Conservation (phyloP, 2,888 invertebrate genomes). For the Limnephilus auricula region DNA sequence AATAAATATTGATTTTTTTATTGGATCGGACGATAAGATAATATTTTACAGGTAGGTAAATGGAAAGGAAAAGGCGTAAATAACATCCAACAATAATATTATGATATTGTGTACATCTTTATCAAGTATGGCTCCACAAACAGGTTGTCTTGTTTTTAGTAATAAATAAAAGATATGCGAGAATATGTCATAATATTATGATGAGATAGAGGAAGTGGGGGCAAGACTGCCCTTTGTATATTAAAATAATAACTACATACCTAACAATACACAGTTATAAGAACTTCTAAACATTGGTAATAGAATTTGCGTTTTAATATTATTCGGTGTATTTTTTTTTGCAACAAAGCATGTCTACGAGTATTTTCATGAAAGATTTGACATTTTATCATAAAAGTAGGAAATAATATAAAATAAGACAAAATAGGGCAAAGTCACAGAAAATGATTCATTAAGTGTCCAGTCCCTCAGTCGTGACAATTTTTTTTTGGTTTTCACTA, state of each 20-base stretch:
- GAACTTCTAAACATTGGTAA: background rate
- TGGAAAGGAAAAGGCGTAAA: background rate
- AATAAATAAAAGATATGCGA: background rate
- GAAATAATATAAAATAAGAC: no score
- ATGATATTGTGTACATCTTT: background rate
- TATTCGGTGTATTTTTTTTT: background rate
- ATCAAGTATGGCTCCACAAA: background rate
- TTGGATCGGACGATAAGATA: background rate
- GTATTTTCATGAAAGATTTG: no score
- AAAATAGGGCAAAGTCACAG: no score
- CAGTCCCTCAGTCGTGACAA: no score
- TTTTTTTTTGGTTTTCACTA: no score
- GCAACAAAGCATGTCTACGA: background rate
- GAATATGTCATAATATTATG: background rate
- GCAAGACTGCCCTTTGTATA: no score
- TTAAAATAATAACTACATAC: no score
- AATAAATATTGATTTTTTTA: background rate
- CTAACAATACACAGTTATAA: no score
- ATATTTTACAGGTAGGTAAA: background rate
- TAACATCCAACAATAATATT: background rate
- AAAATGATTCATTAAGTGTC: no score
- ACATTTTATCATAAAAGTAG: no score
- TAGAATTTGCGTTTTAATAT: background rate
- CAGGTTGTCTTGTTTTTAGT: background rate
- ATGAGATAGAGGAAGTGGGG: background rate